Evolutionary conservation across 2,113 vertebrate species (phyloP).

Genomic region (Phylloscopus whistleri): DNA sequence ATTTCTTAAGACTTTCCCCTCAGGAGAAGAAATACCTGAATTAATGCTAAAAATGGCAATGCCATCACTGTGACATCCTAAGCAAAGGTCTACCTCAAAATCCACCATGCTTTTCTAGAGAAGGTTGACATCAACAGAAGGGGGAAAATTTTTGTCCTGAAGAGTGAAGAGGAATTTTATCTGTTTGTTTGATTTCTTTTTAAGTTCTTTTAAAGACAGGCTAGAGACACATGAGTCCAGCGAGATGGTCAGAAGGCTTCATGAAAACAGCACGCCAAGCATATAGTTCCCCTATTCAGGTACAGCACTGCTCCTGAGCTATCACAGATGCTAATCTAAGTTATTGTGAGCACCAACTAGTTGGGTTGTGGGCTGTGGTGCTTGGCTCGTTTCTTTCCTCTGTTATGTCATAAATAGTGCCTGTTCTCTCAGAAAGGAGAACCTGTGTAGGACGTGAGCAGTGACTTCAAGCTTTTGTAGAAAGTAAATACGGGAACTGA

Average conservation of each 20-base stretch:
- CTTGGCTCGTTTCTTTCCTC: neutral
- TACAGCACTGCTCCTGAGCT: neutral
- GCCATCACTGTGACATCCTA: neutral
- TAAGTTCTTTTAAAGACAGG: neutral
- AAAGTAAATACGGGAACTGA: neutral
- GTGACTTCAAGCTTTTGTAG: neutral
- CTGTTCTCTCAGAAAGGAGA: slow-evolving; percentile 4
- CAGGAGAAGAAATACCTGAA: neutral
- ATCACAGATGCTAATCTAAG: neutral
- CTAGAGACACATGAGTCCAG: neutral
- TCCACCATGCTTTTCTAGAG: accelerated
- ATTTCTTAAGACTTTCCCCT: neutral
- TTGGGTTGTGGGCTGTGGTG: neutral
- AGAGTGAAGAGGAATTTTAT: neutral
- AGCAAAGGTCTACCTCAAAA: neutral
- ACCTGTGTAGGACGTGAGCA: neutral
- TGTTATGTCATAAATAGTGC: neutral
- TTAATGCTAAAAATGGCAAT: neutral
- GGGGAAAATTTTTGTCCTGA: neutral
- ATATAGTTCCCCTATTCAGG: neutral
- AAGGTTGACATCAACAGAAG: neutral
- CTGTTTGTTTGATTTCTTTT: neutral
- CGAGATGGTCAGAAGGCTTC: neutral
- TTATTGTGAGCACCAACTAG: neutral
- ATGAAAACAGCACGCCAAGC: neutral